phyloP scores from a whole-genome alignment of 2,113 vertebrate genomes.

The Hemibagrus wyckioides region DNA sequence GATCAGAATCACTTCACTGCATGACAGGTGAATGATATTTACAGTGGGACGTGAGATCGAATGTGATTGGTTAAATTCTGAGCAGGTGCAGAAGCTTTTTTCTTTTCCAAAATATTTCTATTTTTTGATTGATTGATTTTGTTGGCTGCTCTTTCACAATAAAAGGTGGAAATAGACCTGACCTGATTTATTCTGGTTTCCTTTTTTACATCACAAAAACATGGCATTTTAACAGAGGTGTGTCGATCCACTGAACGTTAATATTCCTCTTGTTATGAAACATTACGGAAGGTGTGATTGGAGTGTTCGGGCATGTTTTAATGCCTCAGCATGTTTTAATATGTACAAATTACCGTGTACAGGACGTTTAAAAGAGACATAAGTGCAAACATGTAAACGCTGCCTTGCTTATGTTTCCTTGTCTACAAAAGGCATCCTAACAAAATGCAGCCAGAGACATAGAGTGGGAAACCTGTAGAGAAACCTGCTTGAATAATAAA shows the following conservation, averaged over 20 bases:
- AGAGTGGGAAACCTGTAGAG: constrained; percentile 18
- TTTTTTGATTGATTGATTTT: not conserved
- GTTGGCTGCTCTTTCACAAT: not conserved
- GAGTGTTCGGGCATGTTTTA: not conserved
- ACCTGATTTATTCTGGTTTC: not conserved
- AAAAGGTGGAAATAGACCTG: not conserved
- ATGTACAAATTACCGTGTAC: not conserved
- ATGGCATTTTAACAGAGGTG: not conserved
- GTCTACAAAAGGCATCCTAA: not conserved
- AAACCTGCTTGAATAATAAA: constrained; percentile 4
- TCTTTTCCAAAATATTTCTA: not conserved
- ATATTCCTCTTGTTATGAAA: constrained; percentile 19
- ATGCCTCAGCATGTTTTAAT: not conserved
- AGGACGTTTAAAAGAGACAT: not conserved
- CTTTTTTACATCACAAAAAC: not conserved
- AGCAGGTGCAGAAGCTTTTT: not conserved
- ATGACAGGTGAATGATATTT: not conserved
- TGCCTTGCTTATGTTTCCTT: not conserved
- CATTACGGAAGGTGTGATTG: not conserved
- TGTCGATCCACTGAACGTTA: not conserved
- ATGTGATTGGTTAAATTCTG: not conserved
- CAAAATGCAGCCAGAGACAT: not conserved
- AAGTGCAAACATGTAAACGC: not conserved
- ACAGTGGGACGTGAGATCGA: not conserved
- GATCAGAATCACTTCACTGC: not conserved